Percentiles rank a stretch among this genome's conserved stretches.
phyloP scores from a whole-genome alignment of 2,113 vertebrate species.

The Willisornis vidua region DNA sequence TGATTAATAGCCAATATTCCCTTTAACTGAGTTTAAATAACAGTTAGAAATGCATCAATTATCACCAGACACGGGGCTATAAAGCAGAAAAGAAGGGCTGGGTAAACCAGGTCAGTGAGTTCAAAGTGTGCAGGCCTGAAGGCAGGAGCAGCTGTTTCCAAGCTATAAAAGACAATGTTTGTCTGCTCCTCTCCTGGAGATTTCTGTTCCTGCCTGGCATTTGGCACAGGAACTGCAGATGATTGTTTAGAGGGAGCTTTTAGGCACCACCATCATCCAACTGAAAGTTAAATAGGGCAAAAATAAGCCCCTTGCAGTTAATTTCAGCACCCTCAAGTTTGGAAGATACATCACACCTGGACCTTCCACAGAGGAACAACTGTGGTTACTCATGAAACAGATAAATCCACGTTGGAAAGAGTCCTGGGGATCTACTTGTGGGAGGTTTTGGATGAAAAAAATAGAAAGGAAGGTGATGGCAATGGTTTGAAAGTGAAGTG shows the following conservation, averaged over 20 bases:
- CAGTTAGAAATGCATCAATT: background rate
- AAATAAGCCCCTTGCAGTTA: background rate
- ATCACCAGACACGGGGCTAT: background rate
- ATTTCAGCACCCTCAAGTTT: background rate
- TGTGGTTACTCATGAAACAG: background rate
- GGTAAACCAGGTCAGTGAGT: conserved; percentile 16
- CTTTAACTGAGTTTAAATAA: background rate
- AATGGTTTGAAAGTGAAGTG: background rate
- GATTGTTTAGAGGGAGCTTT: background rate
- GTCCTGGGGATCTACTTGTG: background rate
- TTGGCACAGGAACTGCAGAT: background rate
- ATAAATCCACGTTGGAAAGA: background rate
- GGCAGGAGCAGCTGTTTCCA: conserved; percentile 11
- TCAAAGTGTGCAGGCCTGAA: background rate
- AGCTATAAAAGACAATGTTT: background rate
- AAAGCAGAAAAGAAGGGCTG: background rate
- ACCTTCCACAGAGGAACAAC: background rate
- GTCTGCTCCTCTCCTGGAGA: background rate
- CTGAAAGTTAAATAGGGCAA: background rate
- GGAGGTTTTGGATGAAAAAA: background rate
- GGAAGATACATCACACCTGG: background rate
- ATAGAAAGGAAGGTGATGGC: background rate
- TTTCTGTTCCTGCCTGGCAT: background rate
- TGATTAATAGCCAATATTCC: conserved; percentile 1
- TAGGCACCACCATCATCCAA: background rate